A percentile compares a stretch with the other conserved stretches of the same genome.
phyloP scores from a whole-genome alignment of 2,888 invertebrate genomes.

The Acanthosoma haemorrhoidale region DNA sequence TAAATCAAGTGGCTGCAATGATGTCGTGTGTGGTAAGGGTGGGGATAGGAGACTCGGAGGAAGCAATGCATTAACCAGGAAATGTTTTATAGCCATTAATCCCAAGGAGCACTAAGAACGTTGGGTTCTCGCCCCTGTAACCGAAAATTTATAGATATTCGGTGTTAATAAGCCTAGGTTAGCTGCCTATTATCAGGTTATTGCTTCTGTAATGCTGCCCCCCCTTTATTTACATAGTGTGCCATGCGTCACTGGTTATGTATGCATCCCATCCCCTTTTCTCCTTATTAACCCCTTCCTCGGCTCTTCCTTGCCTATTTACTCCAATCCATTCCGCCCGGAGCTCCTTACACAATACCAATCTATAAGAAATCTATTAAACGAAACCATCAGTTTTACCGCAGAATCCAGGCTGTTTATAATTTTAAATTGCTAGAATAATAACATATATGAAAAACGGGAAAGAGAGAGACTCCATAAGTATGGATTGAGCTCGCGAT shows the following conservation, averaged over 20 bases:
- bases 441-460: too few relatives aligned
- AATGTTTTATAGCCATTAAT: slow-evolving; percentile 17
- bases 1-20: background rate
- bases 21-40: background rate
- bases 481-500: too few relatives aligned
- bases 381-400: too few relatives aligned
- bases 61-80: slow-evolving; percentile 15
- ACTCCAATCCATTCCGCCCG: background rate
- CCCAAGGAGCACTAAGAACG: slow-evolving; percentile 5
- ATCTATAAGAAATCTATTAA: too few relatives aligned
- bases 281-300: background rate
- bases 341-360: too few relatives aligned
- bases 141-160: slow-evolving; percentile 38
- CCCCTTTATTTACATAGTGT: slow-evolving; percentile 35
- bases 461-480: too few relatives aligned
- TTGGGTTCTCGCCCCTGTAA: background rate
- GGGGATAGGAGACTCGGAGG: background rate
- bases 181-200: slow-evolving; percentile 39
- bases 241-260: slow-evolving; percentile 36
- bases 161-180: slow-evolving; percentile 39
- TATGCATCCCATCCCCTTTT: slow-evolving; percentile 1
- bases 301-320: background rate
- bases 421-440: too few relatives aligned
- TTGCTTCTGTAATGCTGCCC: slow-evolving; percentile 37
- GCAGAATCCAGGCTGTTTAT: too few relatives aligned